Evolutionary conservation across 2,797 vertebrate genomes (phyloP).

Genomic region (Notamacropus eugenii): DNA sequence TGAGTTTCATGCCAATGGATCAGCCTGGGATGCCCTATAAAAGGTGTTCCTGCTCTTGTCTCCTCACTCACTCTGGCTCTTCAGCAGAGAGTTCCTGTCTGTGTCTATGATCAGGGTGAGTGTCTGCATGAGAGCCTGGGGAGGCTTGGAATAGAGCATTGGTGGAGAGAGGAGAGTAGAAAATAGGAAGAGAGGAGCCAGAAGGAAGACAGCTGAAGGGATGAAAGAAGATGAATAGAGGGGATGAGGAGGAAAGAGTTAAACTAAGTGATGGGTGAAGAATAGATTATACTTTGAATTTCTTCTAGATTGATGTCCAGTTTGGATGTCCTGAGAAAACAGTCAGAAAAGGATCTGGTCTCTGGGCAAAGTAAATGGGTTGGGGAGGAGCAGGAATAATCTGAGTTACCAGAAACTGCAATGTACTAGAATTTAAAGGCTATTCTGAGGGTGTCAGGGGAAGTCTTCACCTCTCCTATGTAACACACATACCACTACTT

Average conservation of each 20-base stretch:
- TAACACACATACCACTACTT: background rate
- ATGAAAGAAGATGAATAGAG: background rate
- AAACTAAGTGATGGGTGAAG: background rate
- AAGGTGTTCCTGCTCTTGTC: background rate
- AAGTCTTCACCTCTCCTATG: background rate
- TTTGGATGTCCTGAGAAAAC: background rate
- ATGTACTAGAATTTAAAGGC: background rate
- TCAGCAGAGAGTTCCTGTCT: background rate
- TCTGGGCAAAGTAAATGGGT: background rate
- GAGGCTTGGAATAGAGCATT: background rate
- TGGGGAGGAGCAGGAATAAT: background rate
- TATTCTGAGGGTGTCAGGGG: background rate
- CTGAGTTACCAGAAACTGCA: background rate
- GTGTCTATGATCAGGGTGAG: background rate
- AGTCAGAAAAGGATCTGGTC: background rate
- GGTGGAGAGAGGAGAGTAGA: background rate
- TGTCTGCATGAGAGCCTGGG: background rate
- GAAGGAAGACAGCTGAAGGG: background rate
- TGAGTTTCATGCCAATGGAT: background rate
- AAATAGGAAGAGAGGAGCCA: background rate
- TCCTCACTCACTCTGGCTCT: background rate
- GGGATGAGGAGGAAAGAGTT: background rate
- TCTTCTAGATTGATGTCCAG: background rate
- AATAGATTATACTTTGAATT: background rate
- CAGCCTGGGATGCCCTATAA: background rate